Evolutionary conservation across 2,888 invertebrate genomes (phyloP).

Genomic region (Acleris emargana): DNA sequence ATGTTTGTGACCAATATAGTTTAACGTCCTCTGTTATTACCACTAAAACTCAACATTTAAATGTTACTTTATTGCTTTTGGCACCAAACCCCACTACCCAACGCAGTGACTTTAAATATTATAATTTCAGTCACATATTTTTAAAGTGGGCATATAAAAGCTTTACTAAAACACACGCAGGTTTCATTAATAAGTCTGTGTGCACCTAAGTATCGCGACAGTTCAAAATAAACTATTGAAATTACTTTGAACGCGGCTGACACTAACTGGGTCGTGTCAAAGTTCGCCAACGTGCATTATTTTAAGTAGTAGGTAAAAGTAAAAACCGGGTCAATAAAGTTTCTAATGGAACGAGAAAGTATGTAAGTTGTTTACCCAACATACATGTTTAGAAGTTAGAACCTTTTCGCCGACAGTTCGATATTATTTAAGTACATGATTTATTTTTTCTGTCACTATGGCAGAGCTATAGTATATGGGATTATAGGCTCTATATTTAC

Average conservation of each 20-base stretch:
- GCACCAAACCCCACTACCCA: constrained; percentile 54
- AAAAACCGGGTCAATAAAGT: too few relatives aligned
- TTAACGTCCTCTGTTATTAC: too few relatives aligned
- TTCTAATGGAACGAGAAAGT: too few relatives aligned
- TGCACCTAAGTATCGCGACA: constrained; percentile 48
- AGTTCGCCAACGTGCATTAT: constrained; percentile 26
- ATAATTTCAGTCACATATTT: constrained; percentile 51
- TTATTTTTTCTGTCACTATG: too few relatives aligned
- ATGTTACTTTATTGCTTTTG: constrained; percentile 2
- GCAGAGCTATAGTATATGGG: too few relatives aligned
- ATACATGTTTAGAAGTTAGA: too few relatives aligned
- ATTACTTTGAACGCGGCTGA: constrained; percentile 4
- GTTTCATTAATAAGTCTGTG: constrained; percentile 44
- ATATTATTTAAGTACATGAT: too few relatives aligned
- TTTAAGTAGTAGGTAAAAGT: constrained; percentile 5
- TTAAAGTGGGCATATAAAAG: constrained; percentile 42
- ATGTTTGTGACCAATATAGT: too few relatives aligned
- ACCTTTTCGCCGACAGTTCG: too few relatives aligned
- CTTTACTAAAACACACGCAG: constrained; percentile 47
- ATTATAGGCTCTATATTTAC: too few relatives aligned
- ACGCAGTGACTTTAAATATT: constrained; percentile 59
- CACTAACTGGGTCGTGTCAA: constrained; percentile 18
- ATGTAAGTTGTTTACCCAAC: too few relatives aligned
- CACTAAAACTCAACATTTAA: neutral
- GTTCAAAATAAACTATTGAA: constrained; percentile 2